Evolutionary conservation across 2,113 vertebrate species (phyloP).

Genomic region (Notarius lentiginosus): DNA sequence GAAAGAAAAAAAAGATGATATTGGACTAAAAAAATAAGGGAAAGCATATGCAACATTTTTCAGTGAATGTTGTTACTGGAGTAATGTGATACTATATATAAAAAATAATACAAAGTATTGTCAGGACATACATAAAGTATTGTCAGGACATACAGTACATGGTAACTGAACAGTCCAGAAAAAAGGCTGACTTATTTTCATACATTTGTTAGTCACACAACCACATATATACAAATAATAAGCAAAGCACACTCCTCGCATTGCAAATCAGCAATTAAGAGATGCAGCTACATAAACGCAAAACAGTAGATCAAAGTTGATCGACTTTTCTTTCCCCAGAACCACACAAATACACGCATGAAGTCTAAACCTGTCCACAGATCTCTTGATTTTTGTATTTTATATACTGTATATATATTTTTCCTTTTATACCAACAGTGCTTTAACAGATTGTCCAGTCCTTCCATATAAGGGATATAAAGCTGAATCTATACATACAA

Average conservation of each 20-base stretch:
- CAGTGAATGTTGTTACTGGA: conserved; percentile 14
- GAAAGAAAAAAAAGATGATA: not conserved
- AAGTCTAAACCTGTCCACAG: not conserved
- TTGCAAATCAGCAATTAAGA: not conserved
- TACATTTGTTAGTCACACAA: conserved; percentile 45
- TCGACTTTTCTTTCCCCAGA: not conserved
- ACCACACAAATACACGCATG: not conserved
- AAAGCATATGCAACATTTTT: conserved; percentile 16
- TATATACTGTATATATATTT: not conserved
- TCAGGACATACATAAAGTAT: conserved; percentile 21
- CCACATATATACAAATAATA: conserved; percentile 48
- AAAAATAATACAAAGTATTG: conserved; percentile 19
- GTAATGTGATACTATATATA: conserved; percentile 5
- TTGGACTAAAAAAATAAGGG: conserved; percentile 6
- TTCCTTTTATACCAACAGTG: conserved; percentile 32
- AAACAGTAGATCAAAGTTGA: conserved; percentile 1
- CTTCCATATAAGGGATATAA: conserved; percentile 61
- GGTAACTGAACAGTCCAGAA: conserved; percentile 43
- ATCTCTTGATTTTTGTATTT: not conserved
- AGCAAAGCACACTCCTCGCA: conserved; percentile 11
- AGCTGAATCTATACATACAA: conserved; percentile 72
- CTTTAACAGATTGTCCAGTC: conserved; percentile 50
- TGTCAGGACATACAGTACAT: conserved; percentile 46
- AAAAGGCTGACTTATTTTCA: conserved; percentile 44
- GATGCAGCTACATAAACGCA: conserved; percentile 36